phyloP scores from a whole-genome alignment of 2,888 invertebrate species.

The Pherbina coryleti region DNA sequence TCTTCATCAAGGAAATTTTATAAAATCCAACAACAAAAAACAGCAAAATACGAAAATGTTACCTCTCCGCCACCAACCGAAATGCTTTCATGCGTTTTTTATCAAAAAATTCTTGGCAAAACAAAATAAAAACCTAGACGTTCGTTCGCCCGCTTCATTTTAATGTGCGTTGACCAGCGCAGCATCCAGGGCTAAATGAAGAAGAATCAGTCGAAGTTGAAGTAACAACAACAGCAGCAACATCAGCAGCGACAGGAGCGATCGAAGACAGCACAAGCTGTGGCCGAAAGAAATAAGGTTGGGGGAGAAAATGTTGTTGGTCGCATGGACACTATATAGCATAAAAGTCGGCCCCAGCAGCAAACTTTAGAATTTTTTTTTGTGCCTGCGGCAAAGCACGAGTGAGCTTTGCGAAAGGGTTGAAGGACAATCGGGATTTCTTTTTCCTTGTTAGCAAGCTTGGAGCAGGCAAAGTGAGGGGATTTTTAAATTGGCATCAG shows the following conservation, averaged over 20 bases:
- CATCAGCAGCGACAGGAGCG: neutral
- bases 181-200: neutral
- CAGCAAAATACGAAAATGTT: neutral
- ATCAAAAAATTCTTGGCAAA: slow-evolving; percentile 23
- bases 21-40: slow-evolving; percentile 21
- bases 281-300: neutral
- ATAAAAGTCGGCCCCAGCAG: neutral
- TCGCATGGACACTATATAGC: neutral
- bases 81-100: slow-evolving; percentile 12
- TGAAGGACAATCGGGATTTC: slow-evolving; percentile 39
- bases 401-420: slow-evolving; percentile 39
- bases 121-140: slow-evolving; percentile 2
- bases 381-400: neutral
- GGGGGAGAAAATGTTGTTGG: neutral
- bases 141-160: slow-evolving; percentile 19
- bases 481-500: slow-evolving; percentile 41
- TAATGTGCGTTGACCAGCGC: slow-evolving; percentile 34
- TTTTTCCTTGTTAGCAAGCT: slow-evolving; percentile 30
- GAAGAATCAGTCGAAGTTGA: neutral
- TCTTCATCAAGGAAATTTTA: slow-evolving; percentile 30
- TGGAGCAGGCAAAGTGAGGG: neutral
- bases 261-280: neutral
- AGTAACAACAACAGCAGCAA: neutral
- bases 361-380: slow-evolving; percentile 9
- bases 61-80: neutral